Evolutionary conservation across 2,113 vertebrate genomes (phyloP).

Genomic region (Acanthisitta chloris): DNA sequence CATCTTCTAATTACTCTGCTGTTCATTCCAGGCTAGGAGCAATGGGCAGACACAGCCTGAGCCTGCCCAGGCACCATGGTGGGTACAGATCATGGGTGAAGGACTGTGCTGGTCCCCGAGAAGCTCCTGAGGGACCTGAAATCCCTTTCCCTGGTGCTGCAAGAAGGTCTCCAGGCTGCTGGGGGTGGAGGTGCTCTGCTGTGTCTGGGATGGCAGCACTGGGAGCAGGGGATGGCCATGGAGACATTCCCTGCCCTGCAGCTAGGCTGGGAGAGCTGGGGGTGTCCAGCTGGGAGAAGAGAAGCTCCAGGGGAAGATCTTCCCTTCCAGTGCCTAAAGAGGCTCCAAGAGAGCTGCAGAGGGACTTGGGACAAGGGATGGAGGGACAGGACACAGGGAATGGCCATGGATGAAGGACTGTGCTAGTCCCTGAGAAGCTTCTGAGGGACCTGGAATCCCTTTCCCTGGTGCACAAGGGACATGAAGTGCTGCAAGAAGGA

Average conservation of each 20-base stretch:
- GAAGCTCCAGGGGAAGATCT: neutral
- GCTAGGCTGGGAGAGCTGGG: neutral
- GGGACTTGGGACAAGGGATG: neutral
- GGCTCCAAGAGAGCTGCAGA: neutral
- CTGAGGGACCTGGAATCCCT: too few relatives aligned
- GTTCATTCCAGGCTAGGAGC: neutral
- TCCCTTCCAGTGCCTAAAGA: neutral
- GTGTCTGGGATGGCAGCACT: too few relatives aligned
- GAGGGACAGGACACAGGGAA: neutral
- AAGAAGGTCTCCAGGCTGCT: neutral
- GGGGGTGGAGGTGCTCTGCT: neutral
- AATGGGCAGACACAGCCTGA: neutral
- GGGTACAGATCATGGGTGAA: neutral
- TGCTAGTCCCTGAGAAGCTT: too few relatives aligned
- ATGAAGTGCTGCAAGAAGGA: too few relatives aligned
- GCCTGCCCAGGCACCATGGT: neutral
- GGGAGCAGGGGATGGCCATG: neutral
- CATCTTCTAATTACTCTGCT: neutral
- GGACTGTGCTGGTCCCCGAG: too few relatives aligned
- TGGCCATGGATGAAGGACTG: too few relatives aligned
- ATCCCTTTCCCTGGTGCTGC: too few relatives aligned
- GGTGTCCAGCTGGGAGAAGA: neutral
- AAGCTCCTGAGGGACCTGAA: fast-evolving
- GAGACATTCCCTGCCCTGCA: neutral
- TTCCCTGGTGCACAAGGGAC: too few relatives aligned